Evolutionary conservation across 30 jellyfish, hydroid and myxozoan genomes (phyloP).

Genomic region (Aurelia sp.): DNA sequence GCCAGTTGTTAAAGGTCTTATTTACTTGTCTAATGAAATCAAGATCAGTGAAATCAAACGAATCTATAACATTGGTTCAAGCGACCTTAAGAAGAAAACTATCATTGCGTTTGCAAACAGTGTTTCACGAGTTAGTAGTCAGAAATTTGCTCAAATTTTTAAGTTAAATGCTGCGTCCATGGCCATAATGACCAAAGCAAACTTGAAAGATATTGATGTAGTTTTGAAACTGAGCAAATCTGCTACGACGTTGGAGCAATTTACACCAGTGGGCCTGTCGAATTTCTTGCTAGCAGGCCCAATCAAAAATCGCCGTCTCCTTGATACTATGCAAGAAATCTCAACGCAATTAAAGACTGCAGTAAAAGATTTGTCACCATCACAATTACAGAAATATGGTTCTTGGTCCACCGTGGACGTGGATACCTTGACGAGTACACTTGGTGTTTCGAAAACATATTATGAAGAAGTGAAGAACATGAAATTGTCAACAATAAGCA

Average conservation of each 20-base stretch:
- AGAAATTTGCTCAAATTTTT: background rate
- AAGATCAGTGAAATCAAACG: background rate
- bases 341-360: background rate
- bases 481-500: conserved; percentile 2
- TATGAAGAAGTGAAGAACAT: background rate
- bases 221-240: background rate
- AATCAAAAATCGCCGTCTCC: background rate
- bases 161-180: background rate
- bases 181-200: background rate
- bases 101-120: background rate
- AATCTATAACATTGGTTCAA: background rate
- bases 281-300: background rate
- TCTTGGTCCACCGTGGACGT: conserved; percentile 1
- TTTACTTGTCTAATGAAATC: background rate
- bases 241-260: background rate
- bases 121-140: background rate
- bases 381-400: conserved; percentile 5
- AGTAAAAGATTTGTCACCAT: background rate
- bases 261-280: background rate
- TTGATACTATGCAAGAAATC: background rate
- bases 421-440: background rate
- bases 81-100: background rate
- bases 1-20: background rate
- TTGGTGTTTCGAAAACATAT: background rate
- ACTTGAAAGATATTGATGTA: background rate